phyloP scores from a whole-genome alignment of 2,888 invertebrate species.

The Drosophila lutescens region DNA sequence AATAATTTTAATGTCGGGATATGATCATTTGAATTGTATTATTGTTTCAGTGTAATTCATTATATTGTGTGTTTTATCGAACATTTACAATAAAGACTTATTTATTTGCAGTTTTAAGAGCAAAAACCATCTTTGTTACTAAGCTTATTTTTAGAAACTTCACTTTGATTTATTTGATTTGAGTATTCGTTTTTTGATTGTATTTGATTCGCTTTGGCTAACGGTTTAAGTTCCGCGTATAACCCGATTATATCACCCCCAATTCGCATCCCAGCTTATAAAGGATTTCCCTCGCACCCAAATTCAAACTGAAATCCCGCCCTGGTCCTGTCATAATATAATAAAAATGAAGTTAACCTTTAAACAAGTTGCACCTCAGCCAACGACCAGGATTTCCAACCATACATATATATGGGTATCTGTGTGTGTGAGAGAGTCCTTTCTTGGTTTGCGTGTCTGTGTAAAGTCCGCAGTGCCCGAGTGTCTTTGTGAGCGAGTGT shows the following conservation, averaged over 20 bases:
- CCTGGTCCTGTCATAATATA: slow-evolving; percentile 43
- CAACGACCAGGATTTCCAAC: slow-evolving; percentile 28
- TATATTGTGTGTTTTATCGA: too few relatives aligned
- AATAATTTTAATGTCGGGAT: too few relatives aligned
- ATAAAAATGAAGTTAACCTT: slow-evolving; percentile 76
- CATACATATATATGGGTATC: background rate
- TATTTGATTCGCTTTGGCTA: slow-evolving; percentile 14
- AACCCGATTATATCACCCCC: slow-evolving; percentile 15
- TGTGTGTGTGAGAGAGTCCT: slow-evolving; percentile 12
- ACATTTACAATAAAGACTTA: too few relatives aligned
- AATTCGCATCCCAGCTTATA: background rate
- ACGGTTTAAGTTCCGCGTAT: slow-evolving; percentile 8
- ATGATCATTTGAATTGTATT: too few relatives aligned
- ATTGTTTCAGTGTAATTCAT: too few relatives aligned
- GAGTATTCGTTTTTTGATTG: background rate
- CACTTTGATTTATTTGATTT: too few relatives aligned
- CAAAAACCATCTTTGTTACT: too few relatives aligned
- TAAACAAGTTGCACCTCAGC: slow-evolving; percentile 68
- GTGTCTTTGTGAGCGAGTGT: slow-evolving; percentile 40
- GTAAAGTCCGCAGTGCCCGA: slow-evolving; percentile 61
- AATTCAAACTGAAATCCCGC: slow-evolving; percentile 23
- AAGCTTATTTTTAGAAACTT: too few relatives aligned
- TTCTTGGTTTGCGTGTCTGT: slow-evolving; percentile 44
- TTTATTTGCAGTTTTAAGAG: too few relatives aligned
- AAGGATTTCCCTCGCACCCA: background rate